phyloP scores from a whole-genome alignment of 1,140 invertebrate species.

The Pseudomyrmex dendroicus region DNA sequence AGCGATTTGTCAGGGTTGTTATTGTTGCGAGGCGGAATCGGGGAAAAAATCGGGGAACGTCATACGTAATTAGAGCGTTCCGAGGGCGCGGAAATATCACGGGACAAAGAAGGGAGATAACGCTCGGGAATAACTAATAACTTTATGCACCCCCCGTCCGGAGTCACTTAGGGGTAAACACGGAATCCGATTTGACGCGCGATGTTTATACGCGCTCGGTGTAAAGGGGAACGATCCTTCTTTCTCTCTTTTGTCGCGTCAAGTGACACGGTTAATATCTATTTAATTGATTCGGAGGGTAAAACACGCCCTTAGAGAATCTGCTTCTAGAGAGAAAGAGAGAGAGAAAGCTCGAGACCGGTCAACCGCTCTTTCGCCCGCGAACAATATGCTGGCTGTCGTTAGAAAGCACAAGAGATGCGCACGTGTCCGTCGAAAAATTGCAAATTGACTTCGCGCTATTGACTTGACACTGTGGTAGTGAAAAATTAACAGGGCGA shows the following conservation, averaged over 20 bases:
- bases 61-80: slow-evolving; percentile 51
- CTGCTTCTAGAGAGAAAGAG: background rate
- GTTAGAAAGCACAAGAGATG: slow-evolving; percentile 9
- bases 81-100: slow-evolving; percentile 19
- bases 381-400: slow-evolving; percentile 55
- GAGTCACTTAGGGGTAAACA: slow-evolving; percentile 71
- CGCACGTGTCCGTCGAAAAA: slow-evolving; percentile 50
- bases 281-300: slow-evolving; percentile 81
- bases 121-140: slow-evolving; percentile 78
- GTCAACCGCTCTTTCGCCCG: background rate
- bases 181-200: slow-evolving; percentile 76
- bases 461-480: background rate
- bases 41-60: slow-evolving; percentile 13
- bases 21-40: no score
- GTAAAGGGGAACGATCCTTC: slow-evolving; percentile 44
- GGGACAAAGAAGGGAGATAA: slow-evolving; percentile 1
- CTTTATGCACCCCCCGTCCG: slow-evolving; percentile 79
- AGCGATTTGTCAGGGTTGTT: background rate
- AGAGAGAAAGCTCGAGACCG: background rate
- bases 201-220: slow-evolving; percentile 70
- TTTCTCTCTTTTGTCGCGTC: slow-evolving; percentile 58
- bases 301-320: slow-evolving; percentile 35
- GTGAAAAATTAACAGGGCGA: no score
- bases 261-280: slow-evolving; percentile 82
- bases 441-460: slow-evolving; percentile 39